Base-by-base conservation (phyloP, 2,888 invertebrate species). In the Pandemis heparana region DNA sequence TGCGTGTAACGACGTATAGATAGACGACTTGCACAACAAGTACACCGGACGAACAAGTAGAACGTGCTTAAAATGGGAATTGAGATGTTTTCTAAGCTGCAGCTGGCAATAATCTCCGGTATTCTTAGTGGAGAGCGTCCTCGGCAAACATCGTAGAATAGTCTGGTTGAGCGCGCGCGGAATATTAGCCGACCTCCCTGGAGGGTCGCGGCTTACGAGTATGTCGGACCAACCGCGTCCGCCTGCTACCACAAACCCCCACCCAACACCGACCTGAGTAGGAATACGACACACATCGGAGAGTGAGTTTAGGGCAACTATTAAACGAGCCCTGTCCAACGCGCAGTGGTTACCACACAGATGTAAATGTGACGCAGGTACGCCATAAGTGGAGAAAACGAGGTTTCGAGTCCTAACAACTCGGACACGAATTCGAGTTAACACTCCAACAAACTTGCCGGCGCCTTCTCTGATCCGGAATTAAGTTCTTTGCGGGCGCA, bases 371-470 rank as follows among this genome's bases (percentile, higher is more conserved):
- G 23, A 12, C 56, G 56, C 23, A 23, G 56, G 16, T 39, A 14
- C 14, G 14, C 39, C 39, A n/a, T 18, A 39, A n/a, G 39, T 5
- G n/a, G 75, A 77, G 75, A 76, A 78, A 78, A 78, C 79, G 78
- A 77, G 77, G 82, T 79, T 79, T 79, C 79, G 81, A 84, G 83
- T 81, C 82, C 85, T 87, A 87, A 87, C 86, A 82, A 85, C 86
- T 85, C 81, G 84, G 80, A 88, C 89, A 89, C 87, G 88, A 89
- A 85, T 86, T 86, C 82, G 80, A 88, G 86, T 86, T 84, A 87
- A 82, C 81, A 80, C 79, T 78, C 77, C 71, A 70, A 81, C 87
- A 80, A 83, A 81, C 69, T 83, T 80, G 71, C 69, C 56, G 62
- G 51, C 59, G 32, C 12, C 5, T 9, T 4, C 53, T 43, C 23